Evolutionary conservation across 2,113 vertebrate genomes (phyloP), one percentile per base, ranked within the genome.

Genomic region (Barnardius zonarius): DNA sequence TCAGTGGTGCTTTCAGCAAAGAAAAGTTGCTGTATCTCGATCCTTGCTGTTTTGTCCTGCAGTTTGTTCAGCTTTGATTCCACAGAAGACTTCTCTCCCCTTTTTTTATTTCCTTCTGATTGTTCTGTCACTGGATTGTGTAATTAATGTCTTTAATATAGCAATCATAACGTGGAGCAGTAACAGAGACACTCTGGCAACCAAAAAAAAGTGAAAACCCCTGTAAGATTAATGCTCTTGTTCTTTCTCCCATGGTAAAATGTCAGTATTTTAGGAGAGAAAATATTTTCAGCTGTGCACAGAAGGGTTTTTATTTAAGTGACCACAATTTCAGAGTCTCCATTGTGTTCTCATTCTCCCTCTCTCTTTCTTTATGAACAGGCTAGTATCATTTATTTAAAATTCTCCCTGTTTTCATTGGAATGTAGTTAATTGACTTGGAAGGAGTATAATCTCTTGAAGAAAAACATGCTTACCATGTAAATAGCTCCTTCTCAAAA

Each of bases 361-460:
- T 63, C 91, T 94, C 64, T 86, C 83, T 81, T 61, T 92, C 96
- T 92, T 94, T 93, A 90, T 31, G 18, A 80, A 81, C 95, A 84
- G 78, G 37, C 91, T 95, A 91, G 54, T 75, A 93, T 87, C 72
- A 89, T 95, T 93, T 94, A 68, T 92, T 96, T 94, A 91, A 79
- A 90, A 82, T 93, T 95, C 88, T 94, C 86, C 89, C 84, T 96
- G 92, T 92, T 98, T 98, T 95, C 66, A 55, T 84, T 97, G 97
- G 97, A 98, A 98, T 96, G 96, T 61, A 93, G 59, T 95, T 97
- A 96, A 95, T 97, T 96, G 95, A 87, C 94, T 97, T 97, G 97
- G 97, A 98, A 95, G 75, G 89, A 79, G 74, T 88, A 61, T 93
- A 94, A 97, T 95, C 97, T 97, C 94, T 64, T 75, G 96, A 96